Conservation (phyloP, 2,888 invertebrate species). For the Sycophila texana region DNA sequence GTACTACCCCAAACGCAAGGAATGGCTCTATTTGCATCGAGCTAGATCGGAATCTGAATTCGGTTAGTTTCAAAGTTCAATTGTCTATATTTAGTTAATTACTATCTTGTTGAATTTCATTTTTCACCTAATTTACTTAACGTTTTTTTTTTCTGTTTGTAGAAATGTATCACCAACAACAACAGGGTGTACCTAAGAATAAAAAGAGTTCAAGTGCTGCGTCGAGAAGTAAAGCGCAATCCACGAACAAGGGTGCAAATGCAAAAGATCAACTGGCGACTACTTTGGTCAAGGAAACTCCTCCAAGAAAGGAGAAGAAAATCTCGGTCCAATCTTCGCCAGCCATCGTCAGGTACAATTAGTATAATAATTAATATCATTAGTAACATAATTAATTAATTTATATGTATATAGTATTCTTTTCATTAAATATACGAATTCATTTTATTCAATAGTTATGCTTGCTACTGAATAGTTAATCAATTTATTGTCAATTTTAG, state of each 20-base stretch:
- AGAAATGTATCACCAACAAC: slow-evolving; percentile 83
- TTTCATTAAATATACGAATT: too few relatives aligned
- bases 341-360: slow-evolving; percentile 31
- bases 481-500: slow-evolving; percentile 43
- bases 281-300: slow-evolving; percentile 70
- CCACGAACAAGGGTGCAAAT: slow-evolving; percentile 68
- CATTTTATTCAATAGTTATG: too few relatives aligned
- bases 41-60: slow-evolving; percentile 81
- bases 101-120: background rate
- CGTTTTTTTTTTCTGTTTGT: slow-evolving; percentile 77
- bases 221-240: slow-evolving; percentile 69
- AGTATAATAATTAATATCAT: slow-evolving; percentile 24
- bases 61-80: slow-evolving; percentile 77
- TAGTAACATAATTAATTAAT: slow-evolving; percentile 15
- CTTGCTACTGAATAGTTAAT: background rate
- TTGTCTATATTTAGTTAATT: background rate
- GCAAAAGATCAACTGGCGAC: slow-evolving; percentile 76
- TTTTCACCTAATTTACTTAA: slow-evolving; percentile 73
- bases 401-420: background rate
- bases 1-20: slow-evolving; percentile 92
- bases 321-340: slow-evolving; percentile 30
- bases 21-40: slow-evolving; percentile 97
- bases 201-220: slow-evolving; percentile 74
- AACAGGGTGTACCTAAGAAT: slow-evolving; percentile 80
- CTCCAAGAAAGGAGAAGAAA: slow-evolving; percentile 70